A percentile compares a stretch with the other conserved stretches of the same genome.
phyloP scores from a whole-genome alignment of 2,113 vertebrate species.

The Atherinomorus stipes region DNA sequence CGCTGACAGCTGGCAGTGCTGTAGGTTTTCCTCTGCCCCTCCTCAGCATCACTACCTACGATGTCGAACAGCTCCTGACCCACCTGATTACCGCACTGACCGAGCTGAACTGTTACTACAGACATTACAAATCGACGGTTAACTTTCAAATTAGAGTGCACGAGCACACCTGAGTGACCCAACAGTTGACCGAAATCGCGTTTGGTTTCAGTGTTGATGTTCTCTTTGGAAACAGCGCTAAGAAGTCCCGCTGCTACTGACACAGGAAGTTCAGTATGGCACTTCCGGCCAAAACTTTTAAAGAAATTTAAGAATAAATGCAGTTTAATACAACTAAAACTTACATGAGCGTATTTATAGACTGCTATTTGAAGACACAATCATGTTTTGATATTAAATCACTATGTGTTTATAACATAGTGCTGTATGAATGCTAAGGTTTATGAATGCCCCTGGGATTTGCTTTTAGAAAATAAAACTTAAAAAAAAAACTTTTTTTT shows the following conservation, averaged over 20 bases:
- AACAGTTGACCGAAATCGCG: neutral
- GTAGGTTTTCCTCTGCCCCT: conserved; percentile 82
- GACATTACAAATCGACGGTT: conserved; percentile 83
- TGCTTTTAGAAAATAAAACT: no score
- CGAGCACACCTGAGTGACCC: neutral
- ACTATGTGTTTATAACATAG: no score
- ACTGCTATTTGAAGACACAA: no score
- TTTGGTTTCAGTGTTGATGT: neutral
- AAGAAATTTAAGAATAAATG: conserved; percentile 37
- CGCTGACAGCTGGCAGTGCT: conserved; percentile 82
- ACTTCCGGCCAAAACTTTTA: conserved; percentile 45
- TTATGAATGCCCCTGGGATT: no score
- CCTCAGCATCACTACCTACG: conserved; percentile 81
- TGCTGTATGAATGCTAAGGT: no score
- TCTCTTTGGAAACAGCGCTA: neutral
- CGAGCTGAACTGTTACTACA: conserved; percentile 91
- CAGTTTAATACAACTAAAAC: no score
- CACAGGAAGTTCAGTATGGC: neutral
- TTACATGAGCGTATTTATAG: no score
- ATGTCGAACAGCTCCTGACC: conserved; percentile 89
- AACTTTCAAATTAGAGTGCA: neutral
- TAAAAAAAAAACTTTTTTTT: no score
- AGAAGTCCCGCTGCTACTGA: conserved; percentile 1
- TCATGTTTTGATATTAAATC: no score
- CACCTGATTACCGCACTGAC: conserved; percentile 97